Evolutionary conservation across 1,140 invertebrate species (phyloP), one percentile per base, ranked within the genome.

Genomic region (Trichonephila clavata): DNA sequence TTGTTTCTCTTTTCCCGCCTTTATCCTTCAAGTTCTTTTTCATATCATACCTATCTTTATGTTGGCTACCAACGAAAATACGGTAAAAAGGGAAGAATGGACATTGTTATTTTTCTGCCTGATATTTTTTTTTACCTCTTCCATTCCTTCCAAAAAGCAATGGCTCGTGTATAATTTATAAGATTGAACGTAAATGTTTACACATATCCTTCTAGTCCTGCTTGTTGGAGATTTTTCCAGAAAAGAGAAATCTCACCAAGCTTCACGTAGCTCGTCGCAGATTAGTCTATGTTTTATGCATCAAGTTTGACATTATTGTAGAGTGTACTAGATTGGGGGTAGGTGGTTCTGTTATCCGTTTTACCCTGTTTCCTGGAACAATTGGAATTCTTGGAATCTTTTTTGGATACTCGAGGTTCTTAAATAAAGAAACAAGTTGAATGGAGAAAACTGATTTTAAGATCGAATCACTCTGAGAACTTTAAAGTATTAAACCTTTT

Each of bases 161-260:
- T 90, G 80, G 71, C n/a, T 32, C 39, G 80, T 92, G 90, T 61
- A 92, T 92, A 92, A 92, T 92, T 92, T 92, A 92, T 92, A 65
- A 92, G 77, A 84, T 83, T 84, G 80, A 65, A 92, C 77, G 90
- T 39, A 90, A 90, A 60, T 90, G 89, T 90, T 90, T 81, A 80
- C 89, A 61, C 68, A 24, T 90, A 43, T 60, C 63, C 32, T 77
- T 77, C 16, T 27, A 27, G 65, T 27, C 39, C 21, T 77, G 4
- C 68, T 8, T 27, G 65, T 81, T 59, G 43, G 63, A 50, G 43
- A 63, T 32, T 59, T 81, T 90, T 81, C 10, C 50, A 20, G 50
- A 16, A 60, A 59, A 71, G 50, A 89, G 63, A 71, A 89, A 61
- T 59, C 27, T 68, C 65, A 65, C 63, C 63, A 65, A 87, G 86